Conservation (phyloP, 2,888 invertebrate genomes). For the Diadegma fenestrale region DNA sequence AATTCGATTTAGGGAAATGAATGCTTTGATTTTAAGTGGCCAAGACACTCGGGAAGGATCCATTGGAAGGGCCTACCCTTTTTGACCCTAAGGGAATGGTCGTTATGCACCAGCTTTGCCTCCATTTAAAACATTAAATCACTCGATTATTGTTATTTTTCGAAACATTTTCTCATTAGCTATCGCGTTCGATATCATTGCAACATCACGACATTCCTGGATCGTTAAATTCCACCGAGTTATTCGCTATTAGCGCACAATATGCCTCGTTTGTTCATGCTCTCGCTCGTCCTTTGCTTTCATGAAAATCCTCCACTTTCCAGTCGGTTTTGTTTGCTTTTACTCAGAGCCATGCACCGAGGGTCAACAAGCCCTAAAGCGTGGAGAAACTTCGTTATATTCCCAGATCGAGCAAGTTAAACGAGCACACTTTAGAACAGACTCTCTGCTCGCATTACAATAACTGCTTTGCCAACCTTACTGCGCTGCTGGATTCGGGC, state of each 20-base stretch:
- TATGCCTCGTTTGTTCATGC: slow-evolving; percentile 47
- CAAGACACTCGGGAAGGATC: neutral
- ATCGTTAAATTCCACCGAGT: slow-evolving; percentile 47
- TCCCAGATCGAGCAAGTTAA: slow-evolving; percentile 42
- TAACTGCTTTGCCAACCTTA: slow-evolving; percentile 59
- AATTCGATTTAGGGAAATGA: no score
- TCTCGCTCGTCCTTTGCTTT: slow-evolving; percentile 20
- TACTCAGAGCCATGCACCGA: neutral
- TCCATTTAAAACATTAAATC: neutral
- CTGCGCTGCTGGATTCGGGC: slow-evolving; percentile 71
- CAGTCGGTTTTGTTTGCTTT: slow-evolving; percentile 1
- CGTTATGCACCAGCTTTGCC: neutral
- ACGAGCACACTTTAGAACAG: slow-evolving; percentile 19
- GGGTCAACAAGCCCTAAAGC: slow-evolving; percentile 52
- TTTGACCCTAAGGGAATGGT: neutral
- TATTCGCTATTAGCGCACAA: slow-evolving; percentile 58
- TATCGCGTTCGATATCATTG: slow-evolving; percentile 45
- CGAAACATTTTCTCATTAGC: slow-evolving; percentile 51
- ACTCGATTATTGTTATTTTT: neutral
- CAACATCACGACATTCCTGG: slow-evolving; percentile 38
- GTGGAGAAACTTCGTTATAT: slow-evolving; percentile 59
- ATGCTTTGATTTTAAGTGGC: neutral
- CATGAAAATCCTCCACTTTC: slow-evolving; percentile 51
- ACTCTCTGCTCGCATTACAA: slow-evolving; percentile 44
- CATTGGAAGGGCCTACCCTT: neutral